Conservation (phyloP, 2,113 vertebrate species). For the Pipra filicauda region DNA sequence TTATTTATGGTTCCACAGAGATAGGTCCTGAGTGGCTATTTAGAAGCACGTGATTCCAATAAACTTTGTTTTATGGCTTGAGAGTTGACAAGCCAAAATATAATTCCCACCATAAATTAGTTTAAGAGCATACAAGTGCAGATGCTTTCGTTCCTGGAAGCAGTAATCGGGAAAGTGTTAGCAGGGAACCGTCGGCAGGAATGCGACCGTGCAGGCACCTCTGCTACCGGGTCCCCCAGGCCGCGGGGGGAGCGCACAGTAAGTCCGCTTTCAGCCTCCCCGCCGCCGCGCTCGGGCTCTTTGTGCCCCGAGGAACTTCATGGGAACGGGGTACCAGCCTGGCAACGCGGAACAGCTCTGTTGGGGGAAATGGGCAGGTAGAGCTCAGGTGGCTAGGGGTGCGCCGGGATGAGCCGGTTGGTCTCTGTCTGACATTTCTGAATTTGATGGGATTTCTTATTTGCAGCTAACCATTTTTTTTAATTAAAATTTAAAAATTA, state of each 20-base stretch:
- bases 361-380: not conserved
- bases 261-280: constrained; percentile 74
- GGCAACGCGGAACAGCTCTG: rapidly evolving
- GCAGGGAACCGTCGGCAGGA: constrained; percentile 71
- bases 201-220: constrained; percentile 70
- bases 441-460: not conserved
- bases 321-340: not conserved
- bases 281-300: not conserved
- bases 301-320: not conserved
- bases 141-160: constrained; percentile 90
- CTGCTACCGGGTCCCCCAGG: constrained; percentile 57
- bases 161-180: constrained; percentile 83
- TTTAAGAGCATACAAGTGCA: constrained; percentile 93
- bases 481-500: not conserved
- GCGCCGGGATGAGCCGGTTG: not conserved
- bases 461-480: not conserved
- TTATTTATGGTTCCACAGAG: constrained; percentile 97
- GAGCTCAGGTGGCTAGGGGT: not conserved
- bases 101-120: constrained; percentile 99
- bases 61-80: constrained; percentile 99
- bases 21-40: constrained; percentile 95
- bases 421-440: not conserved
- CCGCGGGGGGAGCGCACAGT: constrained; percentile 76
- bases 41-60: constrained; percentile 99
- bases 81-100: constrained; percentile 99